Base-by-base conservation (phyloP, 2,888 invertebrate species). In the Ptychoptera albimana region DNA sequence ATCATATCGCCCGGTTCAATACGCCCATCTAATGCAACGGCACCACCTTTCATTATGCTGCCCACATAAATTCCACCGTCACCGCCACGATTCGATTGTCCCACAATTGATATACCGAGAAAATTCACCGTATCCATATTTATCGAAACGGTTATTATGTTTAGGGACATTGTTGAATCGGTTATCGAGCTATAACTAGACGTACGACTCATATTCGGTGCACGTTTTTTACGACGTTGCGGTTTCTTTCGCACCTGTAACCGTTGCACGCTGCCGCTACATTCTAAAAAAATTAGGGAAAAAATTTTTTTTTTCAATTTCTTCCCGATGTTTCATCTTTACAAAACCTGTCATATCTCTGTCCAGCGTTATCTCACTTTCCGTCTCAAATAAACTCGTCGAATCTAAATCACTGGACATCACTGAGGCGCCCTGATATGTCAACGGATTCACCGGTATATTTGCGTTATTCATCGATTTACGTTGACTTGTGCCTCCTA, bases 1-100 rank as follows among this genome's bases (percentile, higher is more conserved):
- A 99, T 97, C 97, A 98, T 98, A 64, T 99, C 98, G 42, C 98
- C 98, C 1, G 97, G 96, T 66, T 99, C 97, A 65, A 99, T 96
- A 53, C 94, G 72, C 2, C 98, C 98, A 61, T 99, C 98, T 57
- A 96, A 70, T 10, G 97, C 98, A 31, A 99, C 98, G 1, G 98
- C 98, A 51, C 98, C 98, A 31, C 93, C 97, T 68, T 97, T 97
- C 97, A 98, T 98, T 52, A 98, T 97, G 52, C 96, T 96, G 34
- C 97, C 97, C 8, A 99, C 98, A 62, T 98, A 99, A 53, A 99
- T 93, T 77, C 83, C 98, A 39, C 97, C 97, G 64, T 98, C 97
- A 0, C 97, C 97, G 42, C 93, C 94, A 58, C 93, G 92, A 69
- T 94, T 94, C 52, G 93, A 94, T 69, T 98, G 97, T 1, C 98